phyloP scores from a whole-genome alignment of 2,797 vertebrate genomes.

The Phoxinus dragarum region DNA sequence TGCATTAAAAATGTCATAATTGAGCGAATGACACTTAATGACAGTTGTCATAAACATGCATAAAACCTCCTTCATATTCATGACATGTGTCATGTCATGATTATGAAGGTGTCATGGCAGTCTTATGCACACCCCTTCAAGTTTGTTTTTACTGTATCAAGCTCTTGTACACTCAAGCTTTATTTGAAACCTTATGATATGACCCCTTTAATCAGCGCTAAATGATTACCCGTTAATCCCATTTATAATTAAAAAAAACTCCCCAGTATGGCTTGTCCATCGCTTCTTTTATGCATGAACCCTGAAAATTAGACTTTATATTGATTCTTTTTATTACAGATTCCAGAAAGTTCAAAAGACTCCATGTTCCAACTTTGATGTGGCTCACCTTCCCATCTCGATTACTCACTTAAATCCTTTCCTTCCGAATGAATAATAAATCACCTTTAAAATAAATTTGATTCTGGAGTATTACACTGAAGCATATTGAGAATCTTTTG shows the following conservation, averaged over 20 bases:
- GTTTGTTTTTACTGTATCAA: not conserved
- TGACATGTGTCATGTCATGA: too few relatives aligned
- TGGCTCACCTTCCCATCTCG: not conserved
- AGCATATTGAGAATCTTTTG: conserved; percentile 45
- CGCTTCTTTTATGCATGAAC: not conserved
- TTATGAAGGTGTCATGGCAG: too few relatives aligned
- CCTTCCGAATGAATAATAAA: conserved; percentile 59
- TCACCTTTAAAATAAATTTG: conserved; percentile 62
- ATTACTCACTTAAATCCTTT: conserved; percentile 40
- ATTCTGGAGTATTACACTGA: conserved; percentile 47
- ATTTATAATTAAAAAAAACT: not conserved
- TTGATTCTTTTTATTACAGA: not conserved
- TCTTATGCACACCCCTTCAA: too few relatives aligned
- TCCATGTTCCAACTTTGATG: not conserved
- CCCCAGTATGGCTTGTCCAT: not conserved
- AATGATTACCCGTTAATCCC: not conserved
- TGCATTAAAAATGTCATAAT: too few relatives aligned
- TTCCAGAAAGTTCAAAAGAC: not conserved
- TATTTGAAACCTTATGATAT: not conserved
- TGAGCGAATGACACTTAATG: too few relatives aligned
- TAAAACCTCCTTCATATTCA: too few relatives aligned
- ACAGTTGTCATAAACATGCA: too few relatives aligned
- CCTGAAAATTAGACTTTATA: not conserved
- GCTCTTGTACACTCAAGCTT: not conserved
- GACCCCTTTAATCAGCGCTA: not conserved